Base-by-base conservation (phyloP, 2,113 vertebrate genomes). In the Nibea albiflora region DNA sequence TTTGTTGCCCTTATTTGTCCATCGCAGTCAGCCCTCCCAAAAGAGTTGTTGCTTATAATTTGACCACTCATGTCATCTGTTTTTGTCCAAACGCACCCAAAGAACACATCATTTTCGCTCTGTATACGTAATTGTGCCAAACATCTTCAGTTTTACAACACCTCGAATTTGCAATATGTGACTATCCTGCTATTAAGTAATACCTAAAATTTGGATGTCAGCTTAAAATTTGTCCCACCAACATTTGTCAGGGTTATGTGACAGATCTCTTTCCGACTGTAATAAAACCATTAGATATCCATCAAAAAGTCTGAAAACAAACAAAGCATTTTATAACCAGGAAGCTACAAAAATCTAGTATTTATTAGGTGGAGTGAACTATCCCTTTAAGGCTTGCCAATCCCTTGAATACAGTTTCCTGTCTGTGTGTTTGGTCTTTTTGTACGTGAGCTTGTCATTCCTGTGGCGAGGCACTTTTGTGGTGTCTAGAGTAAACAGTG, bases 401-500 rank as follows among this genome's bases (percentile, higher is more conserved):
- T 60, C 50, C 57, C 44, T 73, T 28, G 17, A 56, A 47, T 19
- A n/a, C 16, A 68, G 31, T 35, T 50, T 5, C 6, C 22, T 66
- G 39, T 80, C 16, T 73, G 54, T 62, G 50, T 50, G n/a, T 58
- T 4, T 22, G 35, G 42, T 12, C 47, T 31, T 62, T n/a, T 72
- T 82, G 58, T 10, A 63, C 11, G 17, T 54, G 57, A 44, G 20
- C 46, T 5, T 11, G 4, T 54, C 28, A 14, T 61, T 81, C 78
- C 22, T 71, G 67, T 16, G 53, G 78, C 26, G 14, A 53, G 35
- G 20, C 26, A 57, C 53, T 26, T 67, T 53, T 78, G 39, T 54
- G 24, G 56, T 57, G 31, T 76, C 39, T 73, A 65, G 35, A 57
- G 35, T 85, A 69, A 78, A 83, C 73, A 4, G 17, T 61, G 46